A percentile compares a stretch with the other conserved stretches of the same genome.
phyloP scores from a whole-genome alignment of 2,797 vertebrate species.

The Sciurus carolinensis region DNA sequence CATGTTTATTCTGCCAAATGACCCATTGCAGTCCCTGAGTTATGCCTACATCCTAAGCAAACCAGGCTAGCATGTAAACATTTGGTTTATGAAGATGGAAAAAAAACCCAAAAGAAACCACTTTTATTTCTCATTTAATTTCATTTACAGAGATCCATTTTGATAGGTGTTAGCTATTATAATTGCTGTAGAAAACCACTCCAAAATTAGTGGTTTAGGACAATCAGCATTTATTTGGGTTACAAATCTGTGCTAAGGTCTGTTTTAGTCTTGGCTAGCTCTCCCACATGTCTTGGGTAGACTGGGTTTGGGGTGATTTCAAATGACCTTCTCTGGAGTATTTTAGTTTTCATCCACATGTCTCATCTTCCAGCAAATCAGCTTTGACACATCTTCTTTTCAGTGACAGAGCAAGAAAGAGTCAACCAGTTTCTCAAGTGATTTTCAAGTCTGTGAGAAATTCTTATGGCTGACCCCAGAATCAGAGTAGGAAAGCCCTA shows the following conservation, averaged over 20 bases:
- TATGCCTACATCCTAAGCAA: not conserved
- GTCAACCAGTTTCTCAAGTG: not conserved
- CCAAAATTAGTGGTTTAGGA: not conserved
- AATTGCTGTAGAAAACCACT: not conserved
- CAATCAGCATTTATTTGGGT: not conserved
- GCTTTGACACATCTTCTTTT: not conserved
- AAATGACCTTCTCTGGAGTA: not conserved
- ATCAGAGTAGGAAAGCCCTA: not conserved
- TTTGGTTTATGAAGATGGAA: not conserved
- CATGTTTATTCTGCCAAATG: not conserved
- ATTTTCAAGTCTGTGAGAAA: not conserved
- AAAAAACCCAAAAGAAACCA: not conserved
- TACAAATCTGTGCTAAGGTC: not conserved
- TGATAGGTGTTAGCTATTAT: not conserved
- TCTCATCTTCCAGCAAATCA: conserved; percentile 11
- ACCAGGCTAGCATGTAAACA: not conserved
- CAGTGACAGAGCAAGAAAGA: not conserved
- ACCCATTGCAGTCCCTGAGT: not conserved
- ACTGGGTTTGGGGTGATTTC: not conserved
- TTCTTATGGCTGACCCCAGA: not conserved
- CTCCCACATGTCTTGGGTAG: not conserved
- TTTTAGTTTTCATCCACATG: not conserved
- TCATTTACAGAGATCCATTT: not conserved
- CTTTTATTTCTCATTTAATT: conserved; percentile 1
- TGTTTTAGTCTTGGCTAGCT: not conserved